Percentiles rank a stretch among this genome's conserved stretches.
Evolutionary conservation across 2,113 vertebrate genomes (phyloP).

Genomic region (Sprattus sprattus): DNA sequence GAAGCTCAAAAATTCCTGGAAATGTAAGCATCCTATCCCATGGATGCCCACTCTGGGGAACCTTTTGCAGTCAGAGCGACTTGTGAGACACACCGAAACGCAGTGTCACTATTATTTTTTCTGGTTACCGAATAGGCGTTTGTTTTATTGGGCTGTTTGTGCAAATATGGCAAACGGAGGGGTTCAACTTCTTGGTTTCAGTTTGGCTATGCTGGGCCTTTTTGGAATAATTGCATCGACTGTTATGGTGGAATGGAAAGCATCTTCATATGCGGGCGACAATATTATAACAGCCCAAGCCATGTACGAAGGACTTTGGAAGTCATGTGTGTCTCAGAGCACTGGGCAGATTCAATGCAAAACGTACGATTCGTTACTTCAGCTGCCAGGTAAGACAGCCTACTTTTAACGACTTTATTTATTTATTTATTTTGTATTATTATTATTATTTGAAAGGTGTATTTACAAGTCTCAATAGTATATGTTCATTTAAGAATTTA

Average conservation of each 20-base stretch:
- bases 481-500: too few species aligned
- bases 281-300: constrained; percentile 94
- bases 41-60: background rate
- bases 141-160: background rate
- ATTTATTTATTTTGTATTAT: background rate
- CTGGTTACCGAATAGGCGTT: background rate
- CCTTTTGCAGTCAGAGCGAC: background rate
- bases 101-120: background rate
- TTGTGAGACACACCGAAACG: background rate
- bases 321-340: constrained; percentile 88
- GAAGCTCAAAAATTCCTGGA: background rate
- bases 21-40: background rate
- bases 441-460: too few species aligned
- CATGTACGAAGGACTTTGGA: constrained; percentile 92
- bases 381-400: constrained; percentile 76
- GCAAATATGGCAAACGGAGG: constrained; percentile 82
- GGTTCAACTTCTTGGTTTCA: constrained; percentile 85
- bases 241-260: constrained; percentile 90
- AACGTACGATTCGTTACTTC: constrained; percentile 86
- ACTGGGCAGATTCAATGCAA: constrained; percentile 96
- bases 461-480: background rate
- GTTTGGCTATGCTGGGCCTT: constrained; percentile 83
- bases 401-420: background rate
- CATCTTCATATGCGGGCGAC: constrained; percentile 85
- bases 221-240: constrained; percentile 82